phyloP scores from a whole-genome alignment of 1,140 invertebrate species.

The Battus philenor region DNA sequence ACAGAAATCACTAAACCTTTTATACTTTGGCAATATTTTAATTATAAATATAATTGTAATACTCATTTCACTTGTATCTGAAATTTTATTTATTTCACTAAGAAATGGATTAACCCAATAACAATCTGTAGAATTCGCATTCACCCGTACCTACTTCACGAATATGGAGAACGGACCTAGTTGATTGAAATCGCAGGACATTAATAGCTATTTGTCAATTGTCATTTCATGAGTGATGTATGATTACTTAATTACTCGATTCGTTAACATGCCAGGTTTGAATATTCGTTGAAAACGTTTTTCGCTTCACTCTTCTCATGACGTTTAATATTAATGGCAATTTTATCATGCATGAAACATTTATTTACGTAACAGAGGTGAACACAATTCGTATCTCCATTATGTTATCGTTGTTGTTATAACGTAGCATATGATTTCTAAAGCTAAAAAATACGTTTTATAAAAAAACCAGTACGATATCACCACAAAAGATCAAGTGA shows the following conservation, averaged over 20 bases:
- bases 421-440: too few relatives aligned
- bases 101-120: conserved; percentile 38
- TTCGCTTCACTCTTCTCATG: conserved; percentile 1
- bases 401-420: background rate
- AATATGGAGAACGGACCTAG: conserved; percentile 14
- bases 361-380: conserved; percentile 1
- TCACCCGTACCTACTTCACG: conserved; percentile 28
- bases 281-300: conserved; percentile 3
- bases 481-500: too few relatives aligned
- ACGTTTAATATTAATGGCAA: conserved; percentile 15
- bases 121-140: conserved; percentile 39
- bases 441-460: too few relatives aligned
- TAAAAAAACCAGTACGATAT: too few relatives aligned
- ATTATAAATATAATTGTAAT: too few relatives aligned
- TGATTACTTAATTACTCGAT: conserved; percentile 53
- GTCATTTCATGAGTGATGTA: conserved; percentile 50
- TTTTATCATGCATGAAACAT: conserved; percentile 14
- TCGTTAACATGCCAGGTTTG: conserved; percentile 14
- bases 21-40: too few relatives aligned
- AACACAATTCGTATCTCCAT: conserved; percentile 7
- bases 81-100: conserved; percentile 53
- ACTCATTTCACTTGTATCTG: too few relatives aligned
- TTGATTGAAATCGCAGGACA: conserved; percentile 42
- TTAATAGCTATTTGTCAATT: conserved; percentile 65
- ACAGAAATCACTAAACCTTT: too few relatives aligned